Conservation (phyloP, 2,888 invertebrate species). For the Horisme vitalbata region DNA sequence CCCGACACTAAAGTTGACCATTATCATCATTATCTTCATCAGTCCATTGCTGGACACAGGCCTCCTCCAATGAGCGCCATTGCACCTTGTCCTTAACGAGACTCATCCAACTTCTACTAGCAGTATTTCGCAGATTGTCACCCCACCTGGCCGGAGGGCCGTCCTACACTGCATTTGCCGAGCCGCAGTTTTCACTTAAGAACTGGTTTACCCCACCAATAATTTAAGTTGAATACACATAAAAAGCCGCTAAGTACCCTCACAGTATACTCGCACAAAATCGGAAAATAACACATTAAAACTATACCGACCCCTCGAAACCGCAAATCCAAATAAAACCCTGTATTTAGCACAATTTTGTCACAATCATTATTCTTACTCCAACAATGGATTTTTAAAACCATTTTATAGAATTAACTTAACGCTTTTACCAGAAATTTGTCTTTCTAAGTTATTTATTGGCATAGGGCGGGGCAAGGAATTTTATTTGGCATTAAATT, state of each 20-base stretch:
- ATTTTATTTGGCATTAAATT: conserved; percentile 79
- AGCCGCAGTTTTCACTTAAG: too few relatives aligned
- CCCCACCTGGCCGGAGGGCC: too few relatives aligned
- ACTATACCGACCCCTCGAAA: conserved; percentile 40
- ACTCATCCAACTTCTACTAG: too few relatives aligned
- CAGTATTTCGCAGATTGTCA: too few relatives aligned
- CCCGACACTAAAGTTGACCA: too few relatives aligned
- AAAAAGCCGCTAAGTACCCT: conserved; percentile 39
- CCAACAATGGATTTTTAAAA: conserved; percentile 39
- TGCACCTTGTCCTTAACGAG: too few relatives aligned
- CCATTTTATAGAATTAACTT: conserved; percentile 58
- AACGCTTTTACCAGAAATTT: conserved; percentile 29
- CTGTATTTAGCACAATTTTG: conserved; percentile 48
- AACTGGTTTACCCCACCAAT: too few relatives aligned
- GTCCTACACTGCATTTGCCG: too few relatives aligned
- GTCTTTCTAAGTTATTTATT: conserved; percentile 49
- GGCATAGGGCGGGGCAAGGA: conserved; percentile 56
- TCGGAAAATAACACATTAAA: conserved; percentile 42
- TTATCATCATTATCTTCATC: too few relatives aligned
- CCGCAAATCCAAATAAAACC: conserved; percentile 48
- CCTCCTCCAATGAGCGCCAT: too few relatives aligned
- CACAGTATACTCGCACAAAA: conserved; percentile 32
- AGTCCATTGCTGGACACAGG: too few relatives aligned
- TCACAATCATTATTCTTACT: conserved; percentile 28
- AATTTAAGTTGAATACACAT: conserved; percentile 51